Evolutionary conservation across 2,113 vertebrate genomes (phyloP).

Genomic region (Oophaga pumilio): DNA sequence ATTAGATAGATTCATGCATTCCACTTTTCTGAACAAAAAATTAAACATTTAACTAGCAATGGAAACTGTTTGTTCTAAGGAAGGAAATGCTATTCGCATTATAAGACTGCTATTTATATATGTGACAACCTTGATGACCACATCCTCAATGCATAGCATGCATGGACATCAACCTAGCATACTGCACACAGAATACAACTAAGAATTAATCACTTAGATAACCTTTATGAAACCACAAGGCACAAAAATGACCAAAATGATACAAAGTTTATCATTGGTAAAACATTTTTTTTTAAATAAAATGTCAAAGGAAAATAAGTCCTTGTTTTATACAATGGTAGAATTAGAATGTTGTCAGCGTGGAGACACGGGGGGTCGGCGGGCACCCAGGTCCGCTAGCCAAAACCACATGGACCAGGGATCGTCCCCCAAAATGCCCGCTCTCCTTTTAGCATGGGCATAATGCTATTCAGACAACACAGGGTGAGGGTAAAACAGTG

Average conservation of each 20-base stretch:
- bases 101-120: constrained; percentile 24
- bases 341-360: too few species aligned
- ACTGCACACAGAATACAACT: background rate
- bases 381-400: too few species aligned
- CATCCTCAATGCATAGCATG: constrained; percentile 42
- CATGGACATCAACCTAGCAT: background rate
- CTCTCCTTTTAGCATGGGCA: too few species aligned
- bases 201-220: background rate
- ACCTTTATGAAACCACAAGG: too few species aligned
- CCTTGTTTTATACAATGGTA: too few species aligned
- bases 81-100: constrained; percentile 48
- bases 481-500: too few species aligned
- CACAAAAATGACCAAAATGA: background rate
- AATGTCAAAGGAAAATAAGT: too few species aligned
- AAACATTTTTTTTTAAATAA: background rate
- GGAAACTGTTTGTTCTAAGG: constrained; percentile 47
- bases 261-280: background rate
- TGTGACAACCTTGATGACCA: constrained; percentile 42
- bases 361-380: too few species aligned
- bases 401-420: too few species aligned
- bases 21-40: background rate
- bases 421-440: too few species aligned
- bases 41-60: background rate
- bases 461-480: too few species aligned
- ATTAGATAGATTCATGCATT: too few species aligned